phyloP scores from a whole-genome alignment of 2,797 vertebrate species.

The Pampus argenteus region DNA sequence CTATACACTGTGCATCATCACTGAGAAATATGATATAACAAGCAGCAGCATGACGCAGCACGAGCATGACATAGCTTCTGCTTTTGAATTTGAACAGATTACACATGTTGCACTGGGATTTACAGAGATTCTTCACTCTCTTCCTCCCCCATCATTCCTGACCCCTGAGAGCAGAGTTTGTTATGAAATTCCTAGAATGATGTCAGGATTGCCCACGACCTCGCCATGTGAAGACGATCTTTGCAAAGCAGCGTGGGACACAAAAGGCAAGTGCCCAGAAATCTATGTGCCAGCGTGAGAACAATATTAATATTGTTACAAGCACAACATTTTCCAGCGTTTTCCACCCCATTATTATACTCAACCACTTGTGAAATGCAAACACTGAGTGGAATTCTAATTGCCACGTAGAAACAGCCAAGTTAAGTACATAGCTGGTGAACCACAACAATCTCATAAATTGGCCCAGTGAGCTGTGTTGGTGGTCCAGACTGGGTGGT shows the following conservation, averaged over 20 bases:
- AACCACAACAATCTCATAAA: constrained; percentile 68
- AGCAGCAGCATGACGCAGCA: constrained; percentile 76
- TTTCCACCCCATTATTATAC: constrained; percentile 72
- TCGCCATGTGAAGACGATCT: constrained; percentile 76
- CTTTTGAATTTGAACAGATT: constrained; percentile 60
- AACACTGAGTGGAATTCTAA: constrained; percentile 68
- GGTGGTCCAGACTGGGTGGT: constrained; percentile 71
- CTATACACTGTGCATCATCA: constrained; percentile 61
- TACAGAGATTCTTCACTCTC: constrained; percentile 64
- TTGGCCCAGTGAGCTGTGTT: constrained; percentile 41
- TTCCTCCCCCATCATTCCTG: constrained; percentile 77
- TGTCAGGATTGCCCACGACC: constrained; percentile 77
- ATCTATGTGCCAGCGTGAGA: constrained; percentile 55
- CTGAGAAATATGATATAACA: constrained; percentile 62
- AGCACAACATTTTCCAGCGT: constrained; percentile 54
- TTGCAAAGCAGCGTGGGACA: constrained; percentile 73
- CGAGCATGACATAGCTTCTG: constrained; percentile 64
- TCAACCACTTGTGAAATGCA: constrained; percentile 71
- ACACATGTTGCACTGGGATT: constrained; percentile 70
- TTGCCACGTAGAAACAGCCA: constrained; percentile 58
- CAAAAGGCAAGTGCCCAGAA: constrained; percentile 54
- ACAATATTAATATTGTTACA: constrained; percentile 80
- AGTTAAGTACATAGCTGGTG: constrained; percentile 63
- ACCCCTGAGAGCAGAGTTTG: constrained; percentile 74
- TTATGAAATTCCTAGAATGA: constrained; percentile 81